Percentiles rank a stretch among this genome's conserved stretches.
These are phyloP conservation scores for Homarus gammarus DNA, from an alignment of 2,888 invertebrate genomes.

Conservation along the genomic window DNA sequence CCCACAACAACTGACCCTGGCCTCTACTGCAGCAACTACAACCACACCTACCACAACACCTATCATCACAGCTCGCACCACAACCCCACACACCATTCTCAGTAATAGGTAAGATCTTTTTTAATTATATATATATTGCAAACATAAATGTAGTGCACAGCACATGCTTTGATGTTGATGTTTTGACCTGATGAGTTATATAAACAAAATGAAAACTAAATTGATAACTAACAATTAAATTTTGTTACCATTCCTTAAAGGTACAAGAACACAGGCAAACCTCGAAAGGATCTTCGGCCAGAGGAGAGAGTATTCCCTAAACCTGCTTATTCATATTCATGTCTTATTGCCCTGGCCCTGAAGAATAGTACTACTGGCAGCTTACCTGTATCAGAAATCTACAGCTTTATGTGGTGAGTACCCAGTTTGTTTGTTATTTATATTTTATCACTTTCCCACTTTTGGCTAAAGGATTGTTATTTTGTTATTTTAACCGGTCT, in stretches of 20 bases:
- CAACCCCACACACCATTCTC: constrained; percentile 63
- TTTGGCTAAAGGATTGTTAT: background rate
- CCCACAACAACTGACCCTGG: constrained; percentile 23
- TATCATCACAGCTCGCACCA: constrained; percentile 72
- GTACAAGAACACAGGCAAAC: constrained; percentile 67
- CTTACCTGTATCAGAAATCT: constrained; percentile 98
- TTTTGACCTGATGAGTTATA: background rate
- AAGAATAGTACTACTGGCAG: constrained; percentile 97
- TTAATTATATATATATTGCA: background rate
- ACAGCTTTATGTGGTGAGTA: constrained; percentile 97
- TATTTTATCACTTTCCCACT: background rate
- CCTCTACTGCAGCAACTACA: constrained; percentile 46
- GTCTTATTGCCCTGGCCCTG: constrained; percentile 97
- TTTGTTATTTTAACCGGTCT: background rate
- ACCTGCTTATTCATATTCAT: constrained; percentile 98
- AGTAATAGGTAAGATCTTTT: constrained; percentile 53
- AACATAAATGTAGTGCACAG: background rate
- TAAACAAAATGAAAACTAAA: background rate
- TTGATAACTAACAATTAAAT: background rate
- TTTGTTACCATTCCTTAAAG: background rate
- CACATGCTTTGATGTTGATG: background rate
- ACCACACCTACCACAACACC: constrained; percentile 66
- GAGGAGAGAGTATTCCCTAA: constrained; percentile 89
- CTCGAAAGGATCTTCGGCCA: constrained; percentile 50
- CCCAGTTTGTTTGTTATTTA: background rate